Evolutionary conservation across 2,888 invertebrate species (phyloP), one percentile per base, ranked within the genome.

Genomic region (Chrysolina americana): DNA sequence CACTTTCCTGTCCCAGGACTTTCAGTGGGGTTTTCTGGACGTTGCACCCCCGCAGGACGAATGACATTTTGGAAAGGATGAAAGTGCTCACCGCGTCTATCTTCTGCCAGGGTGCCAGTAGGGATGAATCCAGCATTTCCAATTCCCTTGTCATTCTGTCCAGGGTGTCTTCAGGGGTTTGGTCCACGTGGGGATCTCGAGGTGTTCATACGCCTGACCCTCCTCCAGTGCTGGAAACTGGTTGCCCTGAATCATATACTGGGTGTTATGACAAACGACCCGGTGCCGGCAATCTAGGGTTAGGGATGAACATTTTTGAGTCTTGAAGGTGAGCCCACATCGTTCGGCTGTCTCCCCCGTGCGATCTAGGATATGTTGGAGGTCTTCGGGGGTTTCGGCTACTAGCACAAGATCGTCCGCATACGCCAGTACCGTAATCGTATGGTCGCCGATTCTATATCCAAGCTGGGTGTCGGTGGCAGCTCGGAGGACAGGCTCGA

Each of bases 161-260:
- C 28, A 80, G 71, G 23, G 76, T 78, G 0, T 76, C 77, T 0
- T 81, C 65, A 1, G 81, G 79, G 1, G 79, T 72, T 15, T 80
- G 81, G 13, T 70, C 70, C 17, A 82, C 78, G 83, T 84, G 1
- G 85, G 84, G 11, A 85, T 80, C 4, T 85, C 86, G 10, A 87
- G 83, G 73, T 85, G 84, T n/a, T 80, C 70, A 73, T 84, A 82
- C 0, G 81, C 69, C 47, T 83, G 80, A 0, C 80, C 81, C 65
- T 79, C 77, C 44, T 41, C 72, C 53, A 83, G 64, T 23, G 77
- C 59, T 10, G 56, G 69, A 4, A 81, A 68, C 11, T 74, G 69
- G n/a, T 63, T 71, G 2, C 75, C 76, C 69, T 81, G 80, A 56
- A 84, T 77, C 9, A 4, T 62, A 68, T 81, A 82, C 15, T 53